Evolutionary conservation across 1,140 invertebrate genomes (phyloP).

Genomic region (Lasioglossum baleicum): DNA sequence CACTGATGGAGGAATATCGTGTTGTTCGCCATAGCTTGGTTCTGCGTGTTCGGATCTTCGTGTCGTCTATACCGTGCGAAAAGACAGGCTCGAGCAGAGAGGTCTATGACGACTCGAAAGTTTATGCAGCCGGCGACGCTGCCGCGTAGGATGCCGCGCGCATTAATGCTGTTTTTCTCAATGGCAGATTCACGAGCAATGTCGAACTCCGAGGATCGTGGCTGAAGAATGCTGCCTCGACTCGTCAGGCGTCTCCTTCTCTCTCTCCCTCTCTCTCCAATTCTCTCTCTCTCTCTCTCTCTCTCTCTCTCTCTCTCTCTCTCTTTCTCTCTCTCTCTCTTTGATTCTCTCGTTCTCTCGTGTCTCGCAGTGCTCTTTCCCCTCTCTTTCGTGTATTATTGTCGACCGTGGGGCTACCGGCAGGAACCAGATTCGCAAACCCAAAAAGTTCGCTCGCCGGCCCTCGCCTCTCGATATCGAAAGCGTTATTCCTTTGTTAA

Average conservation of each 20-base stretch:
- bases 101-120: not conserved
- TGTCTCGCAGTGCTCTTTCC: not conserved
- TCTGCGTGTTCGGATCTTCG: too few species aligned
- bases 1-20: too few species aligned
- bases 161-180: slow-evolving; percentile 20
- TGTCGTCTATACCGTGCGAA: not conserved
- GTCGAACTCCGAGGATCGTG: slow-evolving; percentile 19
- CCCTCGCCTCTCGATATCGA: not conserved
- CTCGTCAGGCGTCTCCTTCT: slow-evolving; percentile 15
- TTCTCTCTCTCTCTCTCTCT: too few species aligned
- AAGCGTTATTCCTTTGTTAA: not conserved
- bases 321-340: too few species aligned
- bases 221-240: slow-evolving; percentile 37
- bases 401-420: slow-evolving; percentile 20
- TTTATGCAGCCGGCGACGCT: not conserved
- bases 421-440: not conserved
- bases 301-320: too few species aligned
- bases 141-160: not conserved
- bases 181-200: slow-evolving; percentile 23
- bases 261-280: too few species aligned
- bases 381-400: slow-evolving; percentile 7
- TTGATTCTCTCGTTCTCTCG: too few species aligned
- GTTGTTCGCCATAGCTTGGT: too few species aligned
- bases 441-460: slow-evolving; percentile 10
- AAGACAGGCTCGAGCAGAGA: not conserved